Conservation (phyloP, 2,113 vertebrate genomes). For the Gallinago paraguaiae region DNA sequence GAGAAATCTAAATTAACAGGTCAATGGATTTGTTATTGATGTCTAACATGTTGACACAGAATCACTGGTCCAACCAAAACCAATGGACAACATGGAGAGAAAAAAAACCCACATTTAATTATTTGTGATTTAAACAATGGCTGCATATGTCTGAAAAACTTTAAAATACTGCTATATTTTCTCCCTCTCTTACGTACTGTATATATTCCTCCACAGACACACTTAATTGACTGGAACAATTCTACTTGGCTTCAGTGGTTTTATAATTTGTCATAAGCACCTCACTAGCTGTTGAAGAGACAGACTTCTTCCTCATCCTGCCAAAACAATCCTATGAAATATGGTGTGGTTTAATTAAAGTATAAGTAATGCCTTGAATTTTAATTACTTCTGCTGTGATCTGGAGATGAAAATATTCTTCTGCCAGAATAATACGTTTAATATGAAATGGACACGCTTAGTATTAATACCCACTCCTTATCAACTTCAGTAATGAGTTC, state of each 20-base stretch:
- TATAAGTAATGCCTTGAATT: conserved; percentile 44
- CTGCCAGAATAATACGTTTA: conserved; percentile 2
- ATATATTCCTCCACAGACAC: background rate
- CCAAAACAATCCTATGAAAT: conserved; percentile 37
- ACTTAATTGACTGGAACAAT: conserved; percentile 45
- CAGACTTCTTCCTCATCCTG: conserved; percentile 7
- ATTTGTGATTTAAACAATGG: background rate
- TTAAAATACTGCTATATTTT: background rate
- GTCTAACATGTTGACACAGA: background rate
- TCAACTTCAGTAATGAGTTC: conserved; percentile 33
- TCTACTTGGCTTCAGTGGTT: conserved; percentile 41
- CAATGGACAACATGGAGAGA: background rate
- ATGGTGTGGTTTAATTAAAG: conserved; percentile 29
- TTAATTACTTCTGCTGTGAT: conserved; percentile 53
- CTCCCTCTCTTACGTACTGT: background rate
- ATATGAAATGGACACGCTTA: background rate
- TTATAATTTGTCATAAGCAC: conserved; percentile 30
- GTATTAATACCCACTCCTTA: conserved; percentile 14
- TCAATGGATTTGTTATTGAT: background rate
- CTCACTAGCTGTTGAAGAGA: background rate
- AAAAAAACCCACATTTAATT: background rate
- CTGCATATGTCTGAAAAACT: background rate
- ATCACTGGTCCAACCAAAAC: background rate
- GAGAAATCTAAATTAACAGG: background rate
- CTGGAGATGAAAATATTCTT: conserved; percentile 44